phyloP scores from a whole-genome alignment of 1,140 invertebrate genomes.

The Zaprionus capensis region DNA sequence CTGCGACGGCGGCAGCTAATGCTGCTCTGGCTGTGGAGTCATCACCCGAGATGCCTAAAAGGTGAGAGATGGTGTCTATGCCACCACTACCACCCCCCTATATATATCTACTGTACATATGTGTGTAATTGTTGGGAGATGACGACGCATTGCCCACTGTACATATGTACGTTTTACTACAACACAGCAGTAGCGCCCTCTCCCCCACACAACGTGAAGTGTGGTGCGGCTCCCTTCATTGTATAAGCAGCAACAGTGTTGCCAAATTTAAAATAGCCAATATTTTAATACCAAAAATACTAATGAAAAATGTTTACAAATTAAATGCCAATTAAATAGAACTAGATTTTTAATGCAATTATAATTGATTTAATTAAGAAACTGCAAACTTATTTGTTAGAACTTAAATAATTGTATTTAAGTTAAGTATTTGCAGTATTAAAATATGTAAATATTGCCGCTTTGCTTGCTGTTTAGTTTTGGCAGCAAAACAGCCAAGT shows the following conservation, averaged over 20 bases:
- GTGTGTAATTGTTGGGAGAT: conserved; percentile 59
- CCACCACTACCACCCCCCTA: conserved; percentile 12
- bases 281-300: conserved; percentile 13
- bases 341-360: no score
- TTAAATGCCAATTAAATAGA: not conserved
- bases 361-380: not conserved
- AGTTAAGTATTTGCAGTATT: not conserved
- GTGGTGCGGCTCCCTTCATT: conserved; percentile 30
- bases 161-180: conserved; percentile 22
- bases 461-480: not conserved
- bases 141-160: conserved; percentile 64
- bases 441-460: not conserved
- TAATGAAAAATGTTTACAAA: conserved; percentile 3
- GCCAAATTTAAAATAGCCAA: conserved; percentile 2
- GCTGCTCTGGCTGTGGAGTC: conserved; percentile 72
- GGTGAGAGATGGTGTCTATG: conserved; percentile 58
- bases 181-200: not conserved
- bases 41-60: conserved; percentile 84
- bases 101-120: conserved; percentile 34
- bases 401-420: not conserved
- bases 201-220: conserved; percentile 23
- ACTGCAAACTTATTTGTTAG: not conserved
- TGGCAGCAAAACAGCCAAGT: conserved; percentile 25
- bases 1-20: conserved; percentile 45
- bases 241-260: conserved; percentile 51